Conservation (phyloP, 1,140 invertebrate species). For the Zaprionus nigranus region DNA sequence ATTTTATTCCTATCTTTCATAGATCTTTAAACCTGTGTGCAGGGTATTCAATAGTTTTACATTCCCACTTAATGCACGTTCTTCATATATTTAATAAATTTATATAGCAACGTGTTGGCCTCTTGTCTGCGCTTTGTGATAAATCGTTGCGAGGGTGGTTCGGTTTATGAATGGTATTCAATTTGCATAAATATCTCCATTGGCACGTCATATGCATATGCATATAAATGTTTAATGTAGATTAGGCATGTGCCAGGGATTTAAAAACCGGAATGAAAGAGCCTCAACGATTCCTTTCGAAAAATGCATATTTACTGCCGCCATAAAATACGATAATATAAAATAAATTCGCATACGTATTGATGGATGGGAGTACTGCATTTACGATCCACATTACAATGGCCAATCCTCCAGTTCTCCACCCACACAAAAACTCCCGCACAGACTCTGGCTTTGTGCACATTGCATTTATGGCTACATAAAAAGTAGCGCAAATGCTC, state of each 20-base stretch:
- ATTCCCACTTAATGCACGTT: constrained; percentile 52
- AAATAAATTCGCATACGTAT: constrained; percentile 44
- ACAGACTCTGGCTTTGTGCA: neutral
- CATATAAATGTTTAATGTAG: constrained; percentile 28
- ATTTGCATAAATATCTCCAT: constrained; percentile 40
- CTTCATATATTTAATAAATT: constrained; percentile 43
- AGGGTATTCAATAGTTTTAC: neutral
- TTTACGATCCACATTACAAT: constrained; percentile 40
- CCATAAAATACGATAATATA: constrained; percentile 58
- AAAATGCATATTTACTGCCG: constrained; percentile 40
- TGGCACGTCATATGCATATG: constrained; percentile 29
- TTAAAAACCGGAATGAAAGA: constrained; percentile 35
- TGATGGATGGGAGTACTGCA: constrained; percentile 6
- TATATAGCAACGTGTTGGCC: constrained; percentile 1
- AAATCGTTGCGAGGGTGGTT: neutral
- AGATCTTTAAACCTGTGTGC: neutral
- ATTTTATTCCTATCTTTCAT: neutral
- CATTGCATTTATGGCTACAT: constrained; percentile 32
- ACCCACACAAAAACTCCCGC: neutral
- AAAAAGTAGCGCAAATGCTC: constrained; percentile 17
- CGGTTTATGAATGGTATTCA: neutral
- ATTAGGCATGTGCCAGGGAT: constrained; percentile 23
- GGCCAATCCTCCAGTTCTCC: neutral
- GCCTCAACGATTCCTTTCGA: neutral
- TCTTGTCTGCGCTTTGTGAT: constrained; percentile 14